Base-by-base conservation (phyloP, 2,113 vertebrate genomes). In the Ancistrus triradiatus region DNA sequence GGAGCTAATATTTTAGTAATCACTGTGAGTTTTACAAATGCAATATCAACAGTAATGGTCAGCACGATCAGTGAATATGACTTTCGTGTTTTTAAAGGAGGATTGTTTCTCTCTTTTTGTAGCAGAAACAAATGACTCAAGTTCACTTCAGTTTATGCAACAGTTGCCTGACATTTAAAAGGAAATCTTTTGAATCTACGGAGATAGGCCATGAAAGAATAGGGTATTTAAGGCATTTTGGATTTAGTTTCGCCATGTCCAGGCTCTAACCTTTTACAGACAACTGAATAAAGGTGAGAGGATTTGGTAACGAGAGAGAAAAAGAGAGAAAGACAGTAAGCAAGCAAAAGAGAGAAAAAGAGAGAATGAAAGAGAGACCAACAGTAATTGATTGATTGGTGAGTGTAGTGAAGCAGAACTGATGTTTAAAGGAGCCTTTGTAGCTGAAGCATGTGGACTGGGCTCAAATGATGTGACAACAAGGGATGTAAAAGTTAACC, bases 341-440 rank as follows among this genome's bases (percentile, higher is more conserved):
- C 64, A 57, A 22, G 42, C 49, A 66, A 56, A 69, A 24, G 5
- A 43, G 22, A 24, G n/a, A n/a, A n/a, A n/a, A n/a, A n/a, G n/a
- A n/a, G n/a, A n/a, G n/a, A n/a, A n/a, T n/a, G n/a, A n/a, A n/a
- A n/a, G n/a, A n/a, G n/a, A n/a, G n/a, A n/a, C n/a, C 38, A 37
- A 74, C 74, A 68, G 59, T 57, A 77, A 81, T 79, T 86, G 83
- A 84, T 78, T 84, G 86, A 89, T 85, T 90, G 85, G 87, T 83
- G 78, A 82, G 78, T 81, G 82, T 82, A 82, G 70, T 86, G 84
- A 87, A 73, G 81, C 72, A 76, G 78, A 80, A 84, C 79, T 81
- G 83, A 86, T 86, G 80, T 88, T 81, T 73, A 42, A 52, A 60
- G 27, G 27, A 27, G 59, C 25, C 44, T 53, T 63, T 63, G 69